These are phyloP conservation scores for Colossoma macropomum DNA, from an alignment of 2,113 vertebrate genomes.

Conservation along the genomic window DNA sequence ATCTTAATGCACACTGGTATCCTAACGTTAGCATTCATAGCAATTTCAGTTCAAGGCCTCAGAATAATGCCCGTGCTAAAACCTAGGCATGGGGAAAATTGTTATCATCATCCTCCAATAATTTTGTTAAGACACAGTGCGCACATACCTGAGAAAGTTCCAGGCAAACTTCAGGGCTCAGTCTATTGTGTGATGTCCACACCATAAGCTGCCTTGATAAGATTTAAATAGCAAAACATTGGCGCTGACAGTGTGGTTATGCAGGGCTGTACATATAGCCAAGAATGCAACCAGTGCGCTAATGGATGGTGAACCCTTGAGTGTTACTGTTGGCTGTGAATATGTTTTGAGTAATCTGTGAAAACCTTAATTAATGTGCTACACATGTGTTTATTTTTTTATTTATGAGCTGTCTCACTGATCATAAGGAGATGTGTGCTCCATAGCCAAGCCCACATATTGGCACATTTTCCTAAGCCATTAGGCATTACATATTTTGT, in stretches of 20 bases:
- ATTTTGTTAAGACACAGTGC: no score
- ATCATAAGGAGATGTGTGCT: background rate
- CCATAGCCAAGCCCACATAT: background rate
- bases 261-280: background rate
- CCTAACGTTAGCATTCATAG: no score
- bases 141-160: background rate
- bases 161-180: no score
- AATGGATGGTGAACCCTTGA: background rate
- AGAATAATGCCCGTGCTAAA: no score
- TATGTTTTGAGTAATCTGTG: background rate
- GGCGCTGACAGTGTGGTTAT: slow-evolving; percentile 2
- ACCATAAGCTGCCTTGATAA: background rate
- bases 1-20: no score
- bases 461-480: background rate
- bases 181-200: background rate
- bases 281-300: background rate
- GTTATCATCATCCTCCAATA: no score
- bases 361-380: background rate
- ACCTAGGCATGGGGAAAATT: no score
- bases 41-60: no score
- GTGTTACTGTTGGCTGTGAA: background rate
- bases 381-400: background rate
- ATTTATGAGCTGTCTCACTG: background rate
- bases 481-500: background rate
- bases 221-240: background rate